Conservation (phyloP, 2,888 invertebrate species). For the Julus scanicus region DNA sequence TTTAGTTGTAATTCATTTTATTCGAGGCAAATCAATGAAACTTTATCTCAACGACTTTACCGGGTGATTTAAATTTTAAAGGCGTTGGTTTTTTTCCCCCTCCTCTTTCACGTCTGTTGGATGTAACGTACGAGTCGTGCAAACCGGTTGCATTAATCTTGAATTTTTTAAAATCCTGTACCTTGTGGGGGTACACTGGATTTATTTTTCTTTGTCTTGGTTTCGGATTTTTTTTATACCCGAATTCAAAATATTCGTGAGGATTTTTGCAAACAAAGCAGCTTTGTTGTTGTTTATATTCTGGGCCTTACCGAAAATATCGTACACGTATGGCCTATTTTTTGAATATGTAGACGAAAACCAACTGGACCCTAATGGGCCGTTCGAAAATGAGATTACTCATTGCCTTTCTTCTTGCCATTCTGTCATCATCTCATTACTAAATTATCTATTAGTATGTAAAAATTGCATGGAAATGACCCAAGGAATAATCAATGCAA, state of each 20-base stretch:
- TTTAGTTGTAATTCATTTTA: not conserved
- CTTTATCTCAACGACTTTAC: not conserved
- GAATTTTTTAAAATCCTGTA: not conserved
- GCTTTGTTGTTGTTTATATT: not conserved
- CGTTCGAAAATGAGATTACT: not conserved
- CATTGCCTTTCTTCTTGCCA: too few species aligned
- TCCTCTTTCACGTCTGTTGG: not conserved
- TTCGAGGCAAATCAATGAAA: not conserved
- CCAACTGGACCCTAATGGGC: not conserved
- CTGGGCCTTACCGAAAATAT: not conserved
- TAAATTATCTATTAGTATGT: too few species aligned
- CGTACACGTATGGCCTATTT: not conserved
- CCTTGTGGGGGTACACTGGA: not conserved
- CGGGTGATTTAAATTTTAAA: not conserved
- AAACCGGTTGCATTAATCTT: not conserved
- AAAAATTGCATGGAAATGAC: too few species aligned
- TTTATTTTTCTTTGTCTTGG: constrained; percentile 1
- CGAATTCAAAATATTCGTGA: not conserved
- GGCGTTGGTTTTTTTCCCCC: not conserved
- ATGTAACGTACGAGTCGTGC: not conserved
- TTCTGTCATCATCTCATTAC: too few species aligned
- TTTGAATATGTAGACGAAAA: not conserved
- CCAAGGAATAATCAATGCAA: too few species aligned
- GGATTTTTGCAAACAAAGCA: not conserved
- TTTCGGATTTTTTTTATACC: not conserved